These are phyloP conservation scores for Anthoscopus minutus DNA, from an alignment of 2,113 vertebrate genomes.

Conservation along the genomic window DNA sequence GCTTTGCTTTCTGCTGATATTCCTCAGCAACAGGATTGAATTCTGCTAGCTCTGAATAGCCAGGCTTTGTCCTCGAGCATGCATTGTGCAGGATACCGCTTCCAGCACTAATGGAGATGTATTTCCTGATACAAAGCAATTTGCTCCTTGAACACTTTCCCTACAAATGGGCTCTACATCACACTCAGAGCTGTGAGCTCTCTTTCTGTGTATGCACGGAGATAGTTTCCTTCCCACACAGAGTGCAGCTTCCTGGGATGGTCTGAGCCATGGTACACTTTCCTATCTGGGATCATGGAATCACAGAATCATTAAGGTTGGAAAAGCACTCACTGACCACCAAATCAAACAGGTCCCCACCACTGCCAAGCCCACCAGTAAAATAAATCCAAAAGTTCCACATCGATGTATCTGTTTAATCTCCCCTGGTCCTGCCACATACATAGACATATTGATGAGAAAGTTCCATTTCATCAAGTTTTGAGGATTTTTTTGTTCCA, in stretches of 20 bases:
- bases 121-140: background rate
- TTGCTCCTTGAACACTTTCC: background rate
- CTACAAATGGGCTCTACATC: background rate
- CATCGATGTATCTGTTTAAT: background rate
- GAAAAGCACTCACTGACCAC: background rate
- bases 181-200: background rate
- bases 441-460: background rate
- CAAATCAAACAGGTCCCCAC: background rate
- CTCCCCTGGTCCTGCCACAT: accelerated
- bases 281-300: background rate
- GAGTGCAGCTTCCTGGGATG: background rate
- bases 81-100: background rate
- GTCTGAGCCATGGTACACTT: background rate
- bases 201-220: background rate
- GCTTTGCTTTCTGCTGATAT: background rate
- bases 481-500: accelerated
- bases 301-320: background rate
- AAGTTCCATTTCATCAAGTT: background rate
- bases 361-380: background rate
- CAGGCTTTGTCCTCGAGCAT: background rate
- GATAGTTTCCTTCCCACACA: background rate
- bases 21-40: background rate
- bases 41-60: background rate
- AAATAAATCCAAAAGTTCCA: background rate
- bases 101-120: background rate